phyloP scores from a whole-genome alignment of 2,888 invertebrate genomes.

The Idaea aversata region DNA sequence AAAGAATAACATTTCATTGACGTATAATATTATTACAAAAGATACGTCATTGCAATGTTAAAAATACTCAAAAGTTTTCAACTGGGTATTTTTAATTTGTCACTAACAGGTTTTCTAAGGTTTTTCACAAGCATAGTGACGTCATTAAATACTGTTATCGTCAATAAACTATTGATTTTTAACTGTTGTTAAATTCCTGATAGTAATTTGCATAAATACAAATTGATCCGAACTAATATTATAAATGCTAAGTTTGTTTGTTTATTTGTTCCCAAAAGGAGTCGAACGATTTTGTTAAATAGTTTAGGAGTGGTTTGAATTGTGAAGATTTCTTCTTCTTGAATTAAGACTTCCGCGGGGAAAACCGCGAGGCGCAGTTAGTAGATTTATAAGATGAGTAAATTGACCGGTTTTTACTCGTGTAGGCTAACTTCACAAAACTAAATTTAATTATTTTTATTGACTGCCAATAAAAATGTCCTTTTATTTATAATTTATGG shows the following conservation, averaged over 20 bases:
- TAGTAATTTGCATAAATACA: background rate
- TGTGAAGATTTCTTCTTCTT: too few species aligned
- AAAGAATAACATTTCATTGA: too few species aligned
- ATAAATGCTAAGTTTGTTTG: too few species aligned
- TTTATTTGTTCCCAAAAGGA: too few species aligned
- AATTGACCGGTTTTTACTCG: background rate
- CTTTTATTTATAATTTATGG: background rate
- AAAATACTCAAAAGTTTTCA: too few species aligned
- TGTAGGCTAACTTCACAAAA: background rate
- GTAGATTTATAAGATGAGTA: background rate
- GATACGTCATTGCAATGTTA: too few species aligned
- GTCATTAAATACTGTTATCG: background rate
- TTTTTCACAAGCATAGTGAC: too few species aligned
- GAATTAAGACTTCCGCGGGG: too few species aligned
- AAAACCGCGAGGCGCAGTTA: background rate
- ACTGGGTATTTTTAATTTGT: constrained; percentile 3
- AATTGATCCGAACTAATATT: background rate
- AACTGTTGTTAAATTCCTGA: background rate
- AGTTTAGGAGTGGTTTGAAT: too few species aligned
- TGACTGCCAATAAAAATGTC: background rate
- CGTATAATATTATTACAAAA: too few species aligned
- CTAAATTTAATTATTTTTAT: background rate
- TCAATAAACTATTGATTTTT: background rate
- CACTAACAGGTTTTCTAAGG: background rate
- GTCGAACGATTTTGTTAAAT: too few species aligned